A percentile compares a stretch with the other conserved stretches of the same genome.
Evolutionary conservation across 2,113 vertebrate species (phyloP).

Genomic region (Menura novaehollandiae): DNA sequence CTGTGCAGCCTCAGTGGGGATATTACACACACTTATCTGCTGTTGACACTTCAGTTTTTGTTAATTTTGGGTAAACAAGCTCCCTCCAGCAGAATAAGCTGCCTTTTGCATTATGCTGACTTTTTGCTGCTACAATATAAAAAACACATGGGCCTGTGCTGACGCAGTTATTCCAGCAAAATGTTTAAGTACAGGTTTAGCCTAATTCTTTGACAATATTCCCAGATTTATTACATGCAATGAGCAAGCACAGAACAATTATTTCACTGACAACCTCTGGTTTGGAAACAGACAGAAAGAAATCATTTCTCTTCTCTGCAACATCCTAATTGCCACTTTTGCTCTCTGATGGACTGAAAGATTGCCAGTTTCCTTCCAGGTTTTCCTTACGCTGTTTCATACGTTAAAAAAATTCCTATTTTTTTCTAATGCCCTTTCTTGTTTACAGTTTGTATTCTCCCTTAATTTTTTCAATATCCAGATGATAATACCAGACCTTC

Average conservation of each 20-base stretch:
- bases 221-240: conserved; percentile 31
- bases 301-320: conserved; percentile 3
- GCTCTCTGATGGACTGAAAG: background rate
- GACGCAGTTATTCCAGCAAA: background rate
- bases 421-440: background rate
- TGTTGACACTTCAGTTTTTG: background rate
- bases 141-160: conserved; percentile 40
- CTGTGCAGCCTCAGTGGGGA: background rate
- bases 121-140: background rate
- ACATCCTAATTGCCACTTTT: conserved; percentile 9
- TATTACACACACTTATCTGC: background rate
- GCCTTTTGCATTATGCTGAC: background rate
- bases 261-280: background rate
- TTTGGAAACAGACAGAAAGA: conserved; percentile 6
- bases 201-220: conserved; percentile 38
- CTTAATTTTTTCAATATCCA: background rate
- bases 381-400: background rate
- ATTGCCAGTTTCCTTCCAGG: background rate
- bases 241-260: conserved; percentile 10
- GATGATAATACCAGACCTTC: background rate
- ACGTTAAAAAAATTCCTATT: background rate
- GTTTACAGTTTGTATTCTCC: background rate
- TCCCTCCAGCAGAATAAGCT: background rate
- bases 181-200: background rate
- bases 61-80: conserved; percentile 1